Conservation (phyloP, 2,797 vertebrate species). For the Neopelma chrysocephalum region DNA sequence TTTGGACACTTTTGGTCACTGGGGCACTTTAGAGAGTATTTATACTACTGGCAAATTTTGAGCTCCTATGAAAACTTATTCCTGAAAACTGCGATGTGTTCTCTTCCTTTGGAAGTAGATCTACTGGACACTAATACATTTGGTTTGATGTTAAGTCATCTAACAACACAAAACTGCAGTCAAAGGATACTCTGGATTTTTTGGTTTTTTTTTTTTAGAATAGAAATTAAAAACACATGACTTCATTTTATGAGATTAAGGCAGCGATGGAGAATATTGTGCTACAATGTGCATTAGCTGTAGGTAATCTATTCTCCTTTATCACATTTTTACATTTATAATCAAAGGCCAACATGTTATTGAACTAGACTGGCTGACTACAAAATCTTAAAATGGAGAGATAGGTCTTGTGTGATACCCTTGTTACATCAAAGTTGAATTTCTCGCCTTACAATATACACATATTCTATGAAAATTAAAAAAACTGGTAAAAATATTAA, state of each 20-base stretch:
- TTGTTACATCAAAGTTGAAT: background rate
- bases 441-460: slow-evolving; percentile 36
- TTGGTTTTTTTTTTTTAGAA: background rate
- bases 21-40: background rate
- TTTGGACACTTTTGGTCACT: background rate
- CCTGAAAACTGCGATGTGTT: background rate
- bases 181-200: background rate
- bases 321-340: slow-evolving; percentile 3
- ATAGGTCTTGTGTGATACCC: background rate
- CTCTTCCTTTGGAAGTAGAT: background rate
- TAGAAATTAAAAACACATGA: background rate
- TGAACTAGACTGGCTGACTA: slow-evolving; percentile 5
- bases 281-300: slow-evolving; percentile 32
- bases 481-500: slow-evolving; percentile 65
- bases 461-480: slow-evolving; percentile 56
- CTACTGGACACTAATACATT: background rate
- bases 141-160: background rate
- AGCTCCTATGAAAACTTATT: background rate
- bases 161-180: background rate
- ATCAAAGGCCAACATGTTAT: slow-evolving; percentile 24
- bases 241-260: slow-evolving; percentile 58
- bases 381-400: slow-evolving; percentile 15
- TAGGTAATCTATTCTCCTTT: slow-evolving; percentile 20
- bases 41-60: background rate
- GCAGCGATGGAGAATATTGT: slow-evolving; percentile 64